phyloP scores from a whole-genome alignment of 2,113 vertebrate genomes.

The Callospermophilus lateralis region DNA sequence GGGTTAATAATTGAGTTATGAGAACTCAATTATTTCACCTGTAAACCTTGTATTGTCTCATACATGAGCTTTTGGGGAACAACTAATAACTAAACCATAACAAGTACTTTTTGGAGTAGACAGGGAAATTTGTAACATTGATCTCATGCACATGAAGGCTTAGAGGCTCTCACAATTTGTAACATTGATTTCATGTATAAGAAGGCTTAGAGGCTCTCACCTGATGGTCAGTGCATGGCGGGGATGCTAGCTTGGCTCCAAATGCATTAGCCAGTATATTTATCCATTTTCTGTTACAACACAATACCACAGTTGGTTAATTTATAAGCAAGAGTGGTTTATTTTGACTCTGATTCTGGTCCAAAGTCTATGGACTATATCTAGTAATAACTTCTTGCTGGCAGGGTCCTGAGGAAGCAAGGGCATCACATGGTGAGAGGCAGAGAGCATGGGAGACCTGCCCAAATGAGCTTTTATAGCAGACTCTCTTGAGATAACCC shows the following conservation, averaged over 20 bases:
- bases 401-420: not conserved
- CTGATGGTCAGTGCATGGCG: rapidly evolving
- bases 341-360: not conserved
- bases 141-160: no score
- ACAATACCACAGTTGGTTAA: not conserved
- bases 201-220: not conserved
- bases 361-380: not conserved
- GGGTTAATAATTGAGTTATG: no score
- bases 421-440: not conserved
- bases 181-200: not conserved
- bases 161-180: not conserved
- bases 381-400: not conserved
- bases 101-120: not conserved
- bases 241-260: not conserved
- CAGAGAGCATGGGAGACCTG: not conserved
- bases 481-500: not conserved
- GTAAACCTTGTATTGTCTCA: no score
- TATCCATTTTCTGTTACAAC: not conserved
- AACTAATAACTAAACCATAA: no score
- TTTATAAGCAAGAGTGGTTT: not conserved
- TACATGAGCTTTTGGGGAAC: no score
- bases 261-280: not conserved
- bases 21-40: no score
- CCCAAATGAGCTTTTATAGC: not conserved
- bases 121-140: not conserved